These are phyloP conservation scores for Delia radicum DNA, from an alignment of 1,140 invertebrate genomes.

Conservation along the genomic window DNA sequence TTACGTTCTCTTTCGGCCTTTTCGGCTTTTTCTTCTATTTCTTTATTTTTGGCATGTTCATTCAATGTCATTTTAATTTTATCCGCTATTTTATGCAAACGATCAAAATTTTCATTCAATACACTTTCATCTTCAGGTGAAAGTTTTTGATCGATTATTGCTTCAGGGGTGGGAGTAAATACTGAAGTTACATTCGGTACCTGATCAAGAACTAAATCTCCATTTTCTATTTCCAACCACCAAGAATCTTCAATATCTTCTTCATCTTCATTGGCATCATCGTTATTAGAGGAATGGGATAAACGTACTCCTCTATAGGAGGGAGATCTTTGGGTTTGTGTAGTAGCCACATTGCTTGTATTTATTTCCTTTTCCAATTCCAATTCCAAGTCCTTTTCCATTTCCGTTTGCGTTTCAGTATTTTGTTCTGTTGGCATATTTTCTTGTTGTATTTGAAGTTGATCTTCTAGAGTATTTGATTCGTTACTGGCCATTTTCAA, in stretches of 20 bases:
- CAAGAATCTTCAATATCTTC: slow-evolving; percentile 41
- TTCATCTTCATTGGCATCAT: not conserved
- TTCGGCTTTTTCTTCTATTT: not conserved
- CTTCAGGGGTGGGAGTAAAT: not conserved
- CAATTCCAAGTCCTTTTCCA: not conserved
- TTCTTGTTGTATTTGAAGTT: slow-evolving; percentile 26
- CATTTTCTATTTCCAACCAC: slow-evolving; percentile 51
- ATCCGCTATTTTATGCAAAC: not conserved
- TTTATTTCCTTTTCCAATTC: not conserved
- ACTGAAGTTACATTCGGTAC: slow-evolving; percentile 23
- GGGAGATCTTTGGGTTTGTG: not conserved
- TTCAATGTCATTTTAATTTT: not conserved
- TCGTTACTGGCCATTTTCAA: slow-evolving; percentile 14
- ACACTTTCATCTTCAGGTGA: not conserved
- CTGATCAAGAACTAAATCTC: slow-evolving; percentile 45
- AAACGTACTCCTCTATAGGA: slow-evolving; percentile 10
- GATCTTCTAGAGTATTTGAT: slow-evolving; percentile 28
- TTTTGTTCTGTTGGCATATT: not conserved
- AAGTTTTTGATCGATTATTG: not conserved
- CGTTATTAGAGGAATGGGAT: not conserved
- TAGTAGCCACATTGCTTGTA: not conserved
- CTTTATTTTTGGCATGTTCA: slow-evolving; percentile 15
- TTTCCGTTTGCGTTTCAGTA: not conserved
- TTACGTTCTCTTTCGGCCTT: not conserved
- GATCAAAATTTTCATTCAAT: not conserved